Percentiles rank a stretch among this genome's conserved stretches.
Evolutionary conservation across 2,113 vertebrate species (phyloP).

Genomic region (Caranx melampygus): DNA sequence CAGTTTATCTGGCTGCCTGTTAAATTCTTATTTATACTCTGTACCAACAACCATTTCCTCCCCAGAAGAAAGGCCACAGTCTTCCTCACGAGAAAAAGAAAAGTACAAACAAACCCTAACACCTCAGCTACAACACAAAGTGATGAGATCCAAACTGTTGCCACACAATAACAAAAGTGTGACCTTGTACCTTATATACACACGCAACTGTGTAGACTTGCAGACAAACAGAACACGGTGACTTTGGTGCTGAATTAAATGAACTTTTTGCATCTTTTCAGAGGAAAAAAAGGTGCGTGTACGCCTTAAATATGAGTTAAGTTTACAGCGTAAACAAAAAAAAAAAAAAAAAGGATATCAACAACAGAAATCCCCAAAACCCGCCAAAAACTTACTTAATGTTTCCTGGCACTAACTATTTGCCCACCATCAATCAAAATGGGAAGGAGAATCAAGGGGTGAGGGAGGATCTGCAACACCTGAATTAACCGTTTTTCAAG

Average conservation of each 20-base stretch:
- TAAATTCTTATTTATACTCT: constrained; percentile 28
- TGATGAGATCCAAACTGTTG: constrained; percentile 42
- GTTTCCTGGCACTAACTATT: constrained; percentile 53
- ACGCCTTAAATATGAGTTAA: constrained; percentile 48
- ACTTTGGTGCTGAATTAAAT: constrained; percentile 75
- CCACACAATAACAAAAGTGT: constrained; percentile 62
- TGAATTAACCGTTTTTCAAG: constrained; percentile 46
- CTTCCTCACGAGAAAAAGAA: constrained; percentile 41
- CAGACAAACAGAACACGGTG: constrained; percentile 48
- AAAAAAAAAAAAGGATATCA: neutral
- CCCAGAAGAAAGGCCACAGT: constrained; percentile 75
- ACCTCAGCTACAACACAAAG: constrained; percentile 46
- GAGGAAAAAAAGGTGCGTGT: constrained; percentile 61
- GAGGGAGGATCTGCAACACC: constrained; percentile 32
- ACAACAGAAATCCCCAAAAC: neutral
- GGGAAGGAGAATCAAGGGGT: constrained; percentile 39
- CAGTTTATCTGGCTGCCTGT: constrained; percentile 51
- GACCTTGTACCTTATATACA: constrained; percentile 82
- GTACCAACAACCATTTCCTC: constrained; percentile 58
- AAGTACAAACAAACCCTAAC: constrained; percentile 7
- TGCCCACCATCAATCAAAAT: constrained; percentile 25
- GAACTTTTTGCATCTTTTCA: constrained; percentile 50
- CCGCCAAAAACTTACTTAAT: constrained; percentile 5
- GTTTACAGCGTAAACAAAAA: constrained; percentile 9
- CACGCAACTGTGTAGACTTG: constrained; percentile 61